Percentiles rank a stretch among this genome's conserved stretches.
Conservation (phyloP, 2,888 invertebrate species). For the Chorisops tibialis region DNA sequence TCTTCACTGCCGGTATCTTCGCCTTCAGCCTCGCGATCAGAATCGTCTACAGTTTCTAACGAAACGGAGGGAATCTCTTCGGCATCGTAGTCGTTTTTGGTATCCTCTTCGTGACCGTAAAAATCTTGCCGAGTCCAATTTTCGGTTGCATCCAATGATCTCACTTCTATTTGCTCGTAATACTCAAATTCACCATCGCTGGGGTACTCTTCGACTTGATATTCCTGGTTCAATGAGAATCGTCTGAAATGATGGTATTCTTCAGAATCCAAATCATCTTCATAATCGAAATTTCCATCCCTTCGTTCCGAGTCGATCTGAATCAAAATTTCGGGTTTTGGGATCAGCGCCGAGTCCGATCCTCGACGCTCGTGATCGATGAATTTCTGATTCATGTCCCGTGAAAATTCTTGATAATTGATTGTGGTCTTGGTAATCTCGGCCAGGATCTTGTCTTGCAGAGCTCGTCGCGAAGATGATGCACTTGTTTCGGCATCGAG, state of each 20-base stretch:
- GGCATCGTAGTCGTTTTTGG: neutral
- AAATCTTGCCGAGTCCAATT: conserved; percentile 43
- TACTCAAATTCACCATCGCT: conserved; percentile 43
- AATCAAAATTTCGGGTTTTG: conserved; percentile 39
- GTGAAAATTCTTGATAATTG: conserved; percentile 44
- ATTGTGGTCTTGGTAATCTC: conserved; percentile 42
- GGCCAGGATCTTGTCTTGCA: conserved; percentile 43
- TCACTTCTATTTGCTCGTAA: conserved; percentile 44
- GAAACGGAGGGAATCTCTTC: neutral
- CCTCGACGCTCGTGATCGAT: conserved; percentile 47
- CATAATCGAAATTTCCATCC: conserved; percentile 30
- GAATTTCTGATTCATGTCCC: conserved; percentile 41
- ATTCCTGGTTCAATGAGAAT: conserved; percentile 47
- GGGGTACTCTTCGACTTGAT: conserved; percentile 47
- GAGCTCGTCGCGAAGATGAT: conserved; percentile 35
- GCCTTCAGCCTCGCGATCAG: conserved; percentile 17
- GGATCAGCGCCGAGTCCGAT: conserved; percentile 46
- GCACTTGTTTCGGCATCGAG: neutral
- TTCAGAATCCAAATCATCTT: conserved; percentile 43
- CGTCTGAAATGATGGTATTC: conserved; percentile 50
- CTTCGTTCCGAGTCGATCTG: conserved; percentile 36
- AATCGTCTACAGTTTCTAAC: neutral
- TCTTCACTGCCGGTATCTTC: conserved; percentile 46
- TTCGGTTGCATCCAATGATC: conserved; percentile 37
- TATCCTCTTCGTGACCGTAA: conserved; percentile 36